These are phyloP conservation scores for Macquaria ambigua DNA, from an alignment of 2,113 vertebrate genomes.

Conservation along the genomic window DNA sequence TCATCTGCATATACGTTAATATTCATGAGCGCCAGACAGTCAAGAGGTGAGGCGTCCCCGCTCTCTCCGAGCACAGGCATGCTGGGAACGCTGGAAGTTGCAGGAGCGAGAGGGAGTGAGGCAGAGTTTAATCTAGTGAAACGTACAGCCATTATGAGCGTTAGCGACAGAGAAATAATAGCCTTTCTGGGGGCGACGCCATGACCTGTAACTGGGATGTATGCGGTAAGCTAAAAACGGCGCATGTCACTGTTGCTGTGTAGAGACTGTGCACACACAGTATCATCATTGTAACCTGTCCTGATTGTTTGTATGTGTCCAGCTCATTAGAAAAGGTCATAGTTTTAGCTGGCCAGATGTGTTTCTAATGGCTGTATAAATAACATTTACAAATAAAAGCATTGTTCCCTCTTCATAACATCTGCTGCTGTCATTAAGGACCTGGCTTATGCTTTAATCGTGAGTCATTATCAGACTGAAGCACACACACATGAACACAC, in stretches of 20 bases:
- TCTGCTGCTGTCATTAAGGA: conserved; percentile 74
- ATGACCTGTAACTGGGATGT: conserved; percentile 58
- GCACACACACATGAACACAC: conserved; percentile 24
- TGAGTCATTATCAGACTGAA: conserved; percentile 59
- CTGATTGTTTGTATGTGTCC: conserved; percentile 11
- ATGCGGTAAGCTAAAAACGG: conserved; percentile 31
- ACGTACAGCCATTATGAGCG: conserved; percentile 49
- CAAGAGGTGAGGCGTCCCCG: conserved; percentile 65
- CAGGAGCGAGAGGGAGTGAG: conserved; percentile 46
- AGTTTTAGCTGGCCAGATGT: conserved; percentile 68
- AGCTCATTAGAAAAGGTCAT: conserved; percentile 42
- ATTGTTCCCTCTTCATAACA: conserved; percentile 69
- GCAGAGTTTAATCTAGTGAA: conserved; percentile 67
- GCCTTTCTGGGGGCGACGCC: conserved; percentile 31
- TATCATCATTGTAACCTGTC: conserved; percentile 13
- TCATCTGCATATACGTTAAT: conserved; percentile 81
- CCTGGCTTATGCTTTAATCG: conserved; percentile 69
- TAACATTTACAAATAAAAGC: conserved; percentile 69
- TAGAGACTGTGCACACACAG: not conserved
- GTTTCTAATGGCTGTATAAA: conserved; percentile 58
- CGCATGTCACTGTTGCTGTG: conserved; percentile 2
- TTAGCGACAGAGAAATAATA: conserved; percentile 50
- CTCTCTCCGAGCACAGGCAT: conserved; percentile 9
- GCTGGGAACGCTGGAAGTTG: conserved; percentile 53
- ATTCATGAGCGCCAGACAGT: conserved; percentile 74